Base-by-base conservation (phyloP, 2,797 vertebrate genomes). In the Eurystomus glaucurus region DNA sequence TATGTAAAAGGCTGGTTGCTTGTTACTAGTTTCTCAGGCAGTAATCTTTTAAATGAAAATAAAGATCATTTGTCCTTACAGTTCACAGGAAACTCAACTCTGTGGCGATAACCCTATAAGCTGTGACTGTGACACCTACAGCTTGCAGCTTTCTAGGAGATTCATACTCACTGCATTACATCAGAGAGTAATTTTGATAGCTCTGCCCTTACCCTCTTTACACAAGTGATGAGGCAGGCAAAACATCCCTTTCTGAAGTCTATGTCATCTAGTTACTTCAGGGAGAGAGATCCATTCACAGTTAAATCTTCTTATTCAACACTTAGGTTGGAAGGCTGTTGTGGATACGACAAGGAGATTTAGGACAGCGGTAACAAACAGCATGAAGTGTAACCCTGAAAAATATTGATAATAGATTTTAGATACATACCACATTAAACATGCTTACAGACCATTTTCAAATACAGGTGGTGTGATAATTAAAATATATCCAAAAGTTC, bases 131-230 rank as follows among this genome's bases (percentile, higher is more conserved):
- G 86, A 85, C 60, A 92, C 41, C 23, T 76, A 88, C 29, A 85
- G 31, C 60, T 83, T 85, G 31, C 8, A 7, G 62, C 91, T 94
- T 96, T 95, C 91, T 84, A 96, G 89, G 69, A 94, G 83, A 54
- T 39, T 90, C 79, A 90, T 85, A 23, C 65, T 88, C 74, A 57
- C 33, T 54, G 52, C 41, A 72, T 91, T 93, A 92, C 89, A 83
- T 93, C 93, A 96, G 55, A 89, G 60, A 52, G 66, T 54, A 74
- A 90, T 79, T 91, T 71, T 88, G 75, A 90, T 70, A 88, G 58
- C 83, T 93, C 48, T 93, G 87, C 33, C 85, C 87, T 95, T 94
- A 74, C 22, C 37, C 62, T 75, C 78, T 93, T 93, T 69, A 77
- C 60, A 71, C 18, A 61, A 94, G 41, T 35, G 82, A 91, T 82